A percentile compares a stretch with the other conserved stretches of the same genome.
phyloP scores from a whole-genome alignment of 2,797 vertebrate species.

The Syndactyla subalaris region DNA sequence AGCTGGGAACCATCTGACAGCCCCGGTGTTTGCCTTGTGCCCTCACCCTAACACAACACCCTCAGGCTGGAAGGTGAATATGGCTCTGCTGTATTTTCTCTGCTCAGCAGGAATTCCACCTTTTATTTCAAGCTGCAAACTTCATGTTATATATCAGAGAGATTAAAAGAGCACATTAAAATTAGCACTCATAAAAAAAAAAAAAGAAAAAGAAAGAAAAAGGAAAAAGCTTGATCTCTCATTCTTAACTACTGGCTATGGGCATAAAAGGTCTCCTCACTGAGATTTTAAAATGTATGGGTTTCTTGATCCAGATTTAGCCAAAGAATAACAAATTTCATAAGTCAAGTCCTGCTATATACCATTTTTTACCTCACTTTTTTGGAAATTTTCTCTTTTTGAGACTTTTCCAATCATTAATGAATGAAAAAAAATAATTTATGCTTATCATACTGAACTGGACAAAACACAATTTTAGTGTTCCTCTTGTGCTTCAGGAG shows the following conservation, averaged over 20 bases:
- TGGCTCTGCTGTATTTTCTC: not conserved
- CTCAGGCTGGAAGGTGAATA: not conserved
- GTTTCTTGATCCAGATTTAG: not conserved
- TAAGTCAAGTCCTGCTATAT: not conserved
- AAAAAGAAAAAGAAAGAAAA: not conserved
- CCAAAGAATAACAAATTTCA: not conserved
- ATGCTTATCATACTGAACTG: not conserved
- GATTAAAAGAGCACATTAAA: not conserved
- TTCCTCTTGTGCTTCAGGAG: not conserved
- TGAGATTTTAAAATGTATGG: not conserved
- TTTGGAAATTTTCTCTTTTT: not conserved
- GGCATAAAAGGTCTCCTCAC: conserved; percentile 4
- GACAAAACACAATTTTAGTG: not conserved
- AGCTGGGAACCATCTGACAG: not conserved
- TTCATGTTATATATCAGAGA: not conserved
- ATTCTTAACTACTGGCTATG: conserved; percentile 4
- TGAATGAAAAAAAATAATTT: not conserved
- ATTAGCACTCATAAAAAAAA: not conserved
- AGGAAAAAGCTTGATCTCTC: not conserved
- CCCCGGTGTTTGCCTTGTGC: not conserved
- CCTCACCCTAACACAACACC: conserved; percentile 26
- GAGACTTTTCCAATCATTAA: not conserved
- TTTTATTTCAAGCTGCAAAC: not conserved
- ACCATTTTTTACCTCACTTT: not conserved
- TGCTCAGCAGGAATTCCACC: not conserved